phyloP scores from a whole-genome alignment of 2,113 vertebrate species.

The Cyprinus carpio region DNA sequence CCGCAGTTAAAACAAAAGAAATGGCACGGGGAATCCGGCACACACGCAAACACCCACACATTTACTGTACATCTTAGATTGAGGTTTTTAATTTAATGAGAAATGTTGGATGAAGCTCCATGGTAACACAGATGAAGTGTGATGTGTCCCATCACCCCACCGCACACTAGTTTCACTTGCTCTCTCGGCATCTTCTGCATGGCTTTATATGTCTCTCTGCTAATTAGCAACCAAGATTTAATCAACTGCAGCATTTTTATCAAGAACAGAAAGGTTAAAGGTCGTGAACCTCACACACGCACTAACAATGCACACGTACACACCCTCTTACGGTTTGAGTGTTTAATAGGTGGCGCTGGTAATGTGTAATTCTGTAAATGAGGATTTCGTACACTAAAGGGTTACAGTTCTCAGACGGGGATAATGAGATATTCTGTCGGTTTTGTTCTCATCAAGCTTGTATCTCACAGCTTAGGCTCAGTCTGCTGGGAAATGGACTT shows the following conservation, averaged over 20 bases:
- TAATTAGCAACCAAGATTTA: conserved; percentile 49
- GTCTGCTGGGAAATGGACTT: background rate
- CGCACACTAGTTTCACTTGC: conserved; percentile 41
- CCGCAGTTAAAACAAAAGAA: conserved; percentile 48
- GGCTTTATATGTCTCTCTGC: conserved; percentile 32
- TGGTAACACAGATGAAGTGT: conserved; percentile 51
- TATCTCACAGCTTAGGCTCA: background rate
- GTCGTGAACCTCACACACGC: conserved; percentile 13
- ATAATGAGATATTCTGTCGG: conserved; percentile 38
- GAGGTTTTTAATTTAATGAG: conserved; percentile 47
- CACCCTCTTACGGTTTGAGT: conserved; percentile 35
- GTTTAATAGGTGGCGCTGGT: conserved; percentile 49
- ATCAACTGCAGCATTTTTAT: conserved; percentile 52
- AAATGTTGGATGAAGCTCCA: conserved; percentile 51
- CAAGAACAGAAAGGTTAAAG: conserved; percentile 51
- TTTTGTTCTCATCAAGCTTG: conserved; percentile 25
- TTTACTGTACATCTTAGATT: background rate
- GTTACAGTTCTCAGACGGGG: background rate
- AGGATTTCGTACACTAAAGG: conserved; percentile 47
- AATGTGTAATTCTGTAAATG: conserved; percentile 42
- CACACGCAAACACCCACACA: background rate
- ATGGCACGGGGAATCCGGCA: background rate
- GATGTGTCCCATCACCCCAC: conserved; percentile 42
- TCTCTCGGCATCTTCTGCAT: conserved; percentile 24
- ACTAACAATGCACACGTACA: conserved; percentile 6